A percentile compares a stretch with the other conserved stretches of the same genome.
These are phyloP conservation scores for Steinernema khuongi DNA, from an alignment of 1,140 invertebrate genomes.

Conservation along the genomic window DNA sequence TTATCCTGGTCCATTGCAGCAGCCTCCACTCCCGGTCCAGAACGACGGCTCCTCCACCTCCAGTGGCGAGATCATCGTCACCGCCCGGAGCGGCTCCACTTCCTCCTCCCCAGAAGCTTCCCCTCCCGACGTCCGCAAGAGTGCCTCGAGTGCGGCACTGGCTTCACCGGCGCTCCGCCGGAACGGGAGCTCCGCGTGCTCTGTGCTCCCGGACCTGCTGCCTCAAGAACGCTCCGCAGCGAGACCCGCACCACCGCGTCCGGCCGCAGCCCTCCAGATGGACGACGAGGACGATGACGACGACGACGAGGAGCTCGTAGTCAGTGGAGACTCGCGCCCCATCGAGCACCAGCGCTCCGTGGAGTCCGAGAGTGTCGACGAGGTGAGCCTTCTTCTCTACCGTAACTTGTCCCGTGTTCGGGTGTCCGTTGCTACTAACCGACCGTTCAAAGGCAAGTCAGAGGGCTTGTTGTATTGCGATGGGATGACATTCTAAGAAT, in stretches of 20 bases:
- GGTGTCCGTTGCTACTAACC: too few relatives aligned
- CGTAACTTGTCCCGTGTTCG: too few relatives aligned
- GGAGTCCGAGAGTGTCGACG: slow-evolving; percentile 46
- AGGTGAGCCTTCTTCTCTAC: too few relatives aligned
- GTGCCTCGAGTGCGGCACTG: not conserved
- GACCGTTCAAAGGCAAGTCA: too few relatives aligned
- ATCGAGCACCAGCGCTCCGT: slow-evolving; percentile 35
- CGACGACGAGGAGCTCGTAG: slow-evolving; percentile 22
- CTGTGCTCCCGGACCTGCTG: not conserved
- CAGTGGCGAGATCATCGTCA: slow-evolving; percentile 73
- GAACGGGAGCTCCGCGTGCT: not conserved
- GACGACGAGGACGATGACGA: slow-evolving; percentile 30
- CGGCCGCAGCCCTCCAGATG: not conserved
- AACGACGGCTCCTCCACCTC: slow-evolving; percentile 80
- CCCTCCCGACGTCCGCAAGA: not conserved
- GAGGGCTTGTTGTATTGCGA: too few relatives aligned
- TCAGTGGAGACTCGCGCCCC: slow-evolving; percentile 14
- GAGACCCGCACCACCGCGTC: not conserved
- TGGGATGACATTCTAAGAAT: too few relatives aligned
- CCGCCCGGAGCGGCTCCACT: slow-evolving; percentile 21
- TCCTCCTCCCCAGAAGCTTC: slow-evolving; percentile 26
- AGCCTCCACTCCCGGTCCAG: slow-evolving; percentile 72
- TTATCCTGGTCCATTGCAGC: slow-evolving; percentile 59
- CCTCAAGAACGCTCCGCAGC: not conserved
- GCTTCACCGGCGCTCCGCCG: not conserved